Conservation (phyloP, 2,113 vertebrate species). For the Misgurnus mizolepis region DNA sequence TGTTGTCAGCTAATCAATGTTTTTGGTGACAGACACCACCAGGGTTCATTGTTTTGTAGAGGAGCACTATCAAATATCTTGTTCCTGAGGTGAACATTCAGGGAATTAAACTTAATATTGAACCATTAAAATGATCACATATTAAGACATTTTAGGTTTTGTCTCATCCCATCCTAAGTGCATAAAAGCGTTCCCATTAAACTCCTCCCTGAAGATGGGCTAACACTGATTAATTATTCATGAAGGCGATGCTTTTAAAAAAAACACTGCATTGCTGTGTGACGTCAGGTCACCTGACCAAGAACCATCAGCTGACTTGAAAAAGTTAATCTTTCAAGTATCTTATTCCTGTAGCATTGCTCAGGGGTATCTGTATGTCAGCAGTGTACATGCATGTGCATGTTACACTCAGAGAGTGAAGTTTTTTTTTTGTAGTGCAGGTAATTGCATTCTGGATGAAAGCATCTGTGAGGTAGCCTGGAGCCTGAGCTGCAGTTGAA, state of each 20-base stretch:
- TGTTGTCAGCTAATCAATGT: too few species aligned
- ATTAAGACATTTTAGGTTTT: not conserved
- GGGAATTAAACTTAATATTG: too few species aligned
- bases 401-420: not conserved
- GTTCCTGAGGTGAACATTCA: too few species aligned
- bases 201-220: conserved; percentile 33
- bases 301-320: too few species aligned
- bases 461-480: not conserved
- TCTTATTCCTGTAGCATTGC: not conserved
- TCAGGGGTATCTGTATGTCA: not conserved
- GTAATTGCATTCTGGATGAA: not conserved
- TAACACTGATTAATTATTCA: conserved; percentile 50
- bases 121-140: too few species aligned
- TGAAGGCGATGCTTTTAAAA: conserved; percentile 19
- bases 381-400: not conserved
- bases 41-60: too few species aligned
- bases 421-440: not conserved
- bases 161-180: conserved; percentile 27
- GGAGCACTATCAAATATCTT: not conserved
- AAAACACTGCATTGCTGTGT: conserved; percentile 15
- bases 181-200: conserved; percentile 30
- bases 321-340: not conserved
- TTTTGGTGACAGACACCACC: not conserved
- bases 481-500: not conserved
- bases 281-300: conserved; percentile 9